These are phyloP conservation scores for Brachypterus glaber DNA, from an alignment of 2,888 invertebrate species.

Conservation along the genomic window DNA sequence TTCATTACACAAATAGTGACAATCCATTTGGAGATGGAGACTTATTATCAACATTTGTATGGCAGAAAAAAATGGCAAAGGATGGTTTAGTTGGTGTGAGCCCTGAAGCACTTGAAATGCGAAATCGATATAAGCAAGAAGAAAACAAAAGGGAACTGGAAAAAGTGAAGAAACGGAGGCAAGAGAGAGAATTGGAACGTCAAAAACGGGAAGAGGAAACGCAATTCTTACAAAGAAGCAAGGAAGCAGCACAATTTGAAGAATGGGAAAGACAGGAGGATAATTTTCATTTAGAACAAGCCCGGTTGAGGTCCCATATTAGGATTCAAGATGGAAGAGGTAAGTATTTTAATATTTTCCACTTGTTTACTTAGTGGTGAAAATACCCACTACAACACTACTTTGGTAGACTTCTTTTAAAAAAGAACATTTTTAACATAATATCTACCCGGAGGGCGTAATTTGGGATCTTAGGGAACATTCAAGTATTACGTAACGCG, in stretches of 20 bases:
- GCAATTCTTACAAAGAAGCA: constrained; percentile 74
- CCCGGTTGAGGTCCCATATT: constrained; percentile 84
- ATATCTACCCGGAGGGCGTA: no score
- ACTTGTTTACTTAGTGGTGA: no score
- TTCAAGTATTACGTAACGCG: no score
- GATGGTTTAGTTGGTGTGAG: constrained; percentile 77
- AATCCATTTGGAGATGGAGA: constrained; percentile 98
- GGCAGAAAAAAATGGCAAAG: constrained; percentile 92
- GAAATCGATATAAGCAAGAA: constrained; percentile 78
- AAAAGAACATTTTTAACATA: no score
- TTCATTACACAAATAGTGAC: constrained; percentile 95
- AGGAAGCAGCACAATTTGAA: constrained; percentile 82
- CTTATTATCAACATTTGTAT: constrained; percentile 89
- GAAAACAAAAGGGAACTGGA: constrained; percentile 89
- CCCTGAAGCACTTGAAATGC: constrained; percentile 68
- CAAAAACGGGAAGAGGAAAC: constrained; percentile 74
- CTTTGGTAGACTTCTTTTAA: no score
- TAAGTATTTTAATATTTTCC: no score
- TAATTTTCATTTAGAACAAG: constrained; percentile 95
- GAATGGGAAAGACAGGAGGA: constrained; percentile 97
- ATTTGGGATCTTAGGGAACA: no score
- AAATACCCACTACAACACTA: no score
- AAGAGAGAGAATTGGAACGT: constrained; percentile 81
- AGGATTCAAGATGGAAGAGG: constrained; percentile 90
- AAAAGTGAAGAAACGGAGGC: constrained; percentile 84